Evolutionary conservation across 2,888 invertebrate genomes (phyloP), one percentile per base, ranked within the genome.

Genomic region (Graphium colonna): DNA sequence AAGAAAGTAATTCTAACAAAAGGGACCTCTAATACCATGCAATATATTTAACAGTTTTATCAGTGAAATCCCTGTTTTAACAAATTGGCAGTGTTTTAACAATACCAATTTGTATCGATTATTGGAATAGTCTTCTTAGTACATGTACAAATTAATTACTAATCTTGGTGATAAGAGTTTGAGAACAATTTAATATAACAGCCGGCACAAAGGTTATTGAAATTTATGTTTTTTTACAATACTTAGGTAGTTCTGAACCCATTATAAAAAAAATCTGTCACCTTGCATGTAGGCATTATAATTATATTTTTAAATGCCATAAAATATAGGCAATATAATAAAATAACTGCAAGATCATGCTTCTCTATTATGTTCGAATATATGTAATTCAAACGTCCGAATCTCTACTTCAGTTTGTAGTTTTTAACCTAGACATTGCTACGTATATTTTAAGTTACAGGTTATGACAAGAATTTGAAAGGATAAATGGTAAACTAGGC

Each of bases 281-380:
- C 96, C 96, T 73, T 92, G 92, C 0, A 95, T 96, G 70, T 95
- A 95, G 0, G 96, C 96, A 3, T 95, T 92, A 28, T 77, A 83
- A 39, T 78, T n/a, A n/a, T n/a, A n/a, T n/a, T n/a, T n/a, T n/a
- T n/a, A n/a, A n/a, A n/a, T n/a, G n/a, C n/a, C n/a, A n/a, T n/a
- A n/a, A n/a, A n/a, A n/a, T n/a, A n/a, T n/a, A n/a, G n/a, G n/a
- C n/a, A n/a, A n/a, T n/a, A n/a, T n/a, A n/a, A n/a, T n/a, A n/a
- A n/a, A n/a, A n/a, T n/a, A n/a, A n/a, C n/a, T n/a, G n/a, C n/a
- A n/a, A n/a, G n/a, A n/a, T n/a, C n/a, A n/a, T n/a, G n/a, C n/a
- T n/a, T n/a, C n/a, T n/a, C n/a, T n/a, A n/a, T n/a, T n/a, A n/a
- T n/a, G n/a, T n/a, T n/a, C n/a, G n/a, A n/a, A n/a, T n/a, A n/a